A percentile compares a stretch with the other conserved stretches of the same genome.
phyloP scores from a whole-genome alignment of 2,113 vertebrate species.

The Tetrax tetrax region DNA sequence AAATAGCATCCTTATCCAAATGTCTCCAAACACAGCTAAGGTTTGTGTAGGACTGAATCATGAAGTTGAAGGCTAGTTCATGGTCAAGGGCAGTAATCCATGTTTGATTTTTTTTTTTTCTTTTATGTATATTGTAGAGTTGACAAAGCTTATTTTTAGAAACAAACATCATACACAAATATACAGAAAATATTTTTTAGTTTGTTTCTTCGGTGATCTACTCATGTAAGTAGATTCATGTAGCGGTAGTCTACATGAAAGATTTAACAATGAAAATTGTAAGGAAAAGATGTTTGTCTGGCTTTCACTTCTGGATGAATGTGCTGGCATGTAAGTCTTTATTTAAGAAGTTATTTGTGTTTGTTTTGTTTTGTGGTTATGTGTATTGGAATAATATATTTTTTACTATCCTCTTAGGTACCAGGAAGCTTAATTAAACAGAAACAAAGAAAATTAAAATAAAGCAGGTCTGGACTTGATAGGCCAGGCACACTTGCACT shows the following conservation, averaged over 20 bases:
- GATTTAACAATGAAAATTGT: not conserved
- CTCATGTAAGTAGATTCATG: not conserved
- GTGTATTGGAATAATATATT: not conserved
- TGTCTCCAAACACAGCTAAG: not conserved
- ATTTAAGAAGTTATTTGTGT: not conserved
- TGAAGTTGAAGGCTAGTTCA: not conserved
- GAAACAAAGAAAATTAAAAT: not conserved
- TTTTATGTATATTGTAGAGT: not conserved
- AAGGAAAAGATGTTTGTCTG: not conserved
- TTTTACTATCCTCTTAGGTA: not conserved
- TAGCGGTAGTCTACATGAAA: not conserved
- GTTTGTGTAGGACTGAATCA: not conserved
- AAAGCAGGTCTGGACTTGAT: not conserved
- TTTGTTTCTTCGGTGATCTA: not conserved
- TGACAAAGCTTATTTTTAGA: not conserved
- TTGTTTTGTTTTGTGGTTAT: not conserved
- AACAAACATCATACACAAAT: not conserved
- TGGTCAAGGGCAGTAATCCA: not conserved
- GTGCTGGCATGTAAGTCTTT: not conserved
- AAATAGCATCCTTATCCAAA: not conserved
- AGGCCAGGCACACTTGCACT: not conserved
- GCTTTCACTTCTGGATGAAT: not conserved
- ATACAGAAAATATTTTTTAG: not conserved
- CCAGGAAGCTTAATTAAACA: not conserved
- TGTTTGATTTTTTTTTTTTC: not conserved